phyloP scores from a whole-genome alignment of 2,888 invertebrate genomes.

The Diabrotica balteata region DNA sequence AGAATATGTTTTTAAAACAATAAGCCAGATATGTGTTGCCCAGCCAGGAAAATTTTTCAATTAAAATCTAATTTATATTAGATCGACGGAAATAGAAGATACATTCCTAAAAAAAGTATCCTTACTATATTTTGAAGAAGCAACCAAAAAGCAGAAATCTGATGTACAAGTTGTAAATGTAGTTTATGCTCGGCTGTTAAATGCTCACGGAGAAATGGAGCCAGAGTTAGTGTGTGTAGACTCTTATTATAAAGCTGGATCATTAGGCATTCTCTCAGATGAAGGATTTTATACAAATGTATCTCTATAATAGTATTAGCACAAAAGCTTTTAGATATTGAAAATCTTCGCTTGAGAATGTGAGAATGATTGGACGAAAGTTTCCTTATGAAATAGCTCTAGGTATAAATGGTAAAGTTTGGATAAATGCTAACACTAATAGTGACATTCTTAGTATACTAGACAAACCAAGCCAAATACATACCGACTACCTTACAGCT shows the following conservation, averaged over 20 bases:
- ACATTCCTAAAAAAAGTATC: conserved; percentile 82
- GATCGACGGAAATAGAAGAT: conserved; percentile 82
- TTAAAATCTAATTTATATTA: conserved; percentile 80
- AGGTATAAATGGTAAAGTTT: conserved; percentile 94
- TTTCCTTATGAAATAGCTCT: conserved; percentile 88
- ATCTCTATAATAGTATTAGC: conserved; percentile 75
- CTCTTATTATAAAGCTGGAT: conserved; percentile 83
- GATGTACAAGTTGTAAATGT: conserved; percentile 80
- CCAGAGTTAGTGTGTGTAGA: conserved; percentile 93
- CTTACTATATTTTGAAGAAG: conserved; percentile 89
- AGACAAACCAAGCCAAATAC: too few relatives aligned
- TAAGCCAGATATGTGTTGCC: conserved; percentile 54
- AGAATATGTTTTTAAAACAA: too few relatives aligned
- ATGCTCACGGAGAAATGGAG: conserved; percentile 90
- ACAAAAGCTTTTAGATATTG: conserved; percentile 75
- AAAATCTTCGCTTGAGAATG: conserved; percentile 76
- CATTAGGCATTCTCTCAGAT: conserved; percentile 73
- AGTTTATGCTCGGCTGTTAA: conserved; percentile 81
- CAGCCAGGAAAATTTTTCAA: conserved; percentile 81
- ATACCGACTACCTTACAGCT: too few relatives aligned
- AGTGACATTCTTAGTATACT: conserved; percentile 81
- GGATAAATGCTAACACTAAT: conserved; percentile 79
- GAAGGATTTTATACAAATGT: conserved; percentile 83
- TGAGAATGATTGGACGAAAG: conserved; percentile 75
- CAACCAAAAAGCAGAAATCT: conserved; percentile 92